Conservation (phyloP, 2,113 vertebrate genomes). For the Hippocampus comes region DNA sequence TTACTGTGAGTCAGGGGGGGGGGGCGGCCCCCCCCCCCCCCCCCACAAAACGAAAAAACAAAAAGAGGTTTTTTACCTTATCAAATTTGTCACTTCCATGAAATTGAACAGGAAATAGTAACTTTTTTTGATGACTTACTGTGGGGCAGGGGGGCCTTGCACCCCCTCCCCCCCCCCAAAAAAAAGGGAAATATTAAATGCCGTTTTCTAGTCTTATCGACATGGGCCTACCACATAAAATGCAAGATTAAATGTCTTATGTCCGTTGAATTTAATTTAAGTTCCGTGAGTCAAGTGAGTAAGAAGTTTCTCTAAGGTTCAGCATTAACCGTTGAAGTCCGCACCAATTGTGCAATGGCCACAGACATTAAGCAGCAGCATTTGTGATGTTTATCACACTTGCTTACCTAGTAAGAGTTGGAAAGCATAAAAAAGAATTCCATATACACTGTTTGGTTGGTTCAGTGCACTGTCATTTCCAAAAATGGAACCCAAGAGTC, state of each 20-base stretch:
- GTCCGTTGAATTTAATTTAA: constrained; percentile 1
- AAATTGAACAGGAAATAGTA: too few relatives aligned
- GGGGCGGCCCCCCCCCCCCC: too few relatives aligned
- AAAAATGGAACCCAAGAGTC: constrained; percentile 96
- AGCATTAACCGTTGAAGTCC: constrained; percentile 17
- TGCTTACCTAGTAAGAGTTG: constrained; percentile 96
- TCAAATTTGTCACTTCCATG: not conserved
- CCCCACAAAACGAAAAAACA: too few relatives aligned
- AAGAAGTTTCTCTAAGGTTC: constrained; percentile 20
- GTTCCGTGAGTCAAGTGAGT: constrained; percentile 17
- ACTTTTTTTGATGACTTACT: not conserved
- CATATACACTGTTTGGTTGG: constrained; percentile 98
- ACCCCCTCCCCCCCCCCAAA: too few relatives aligned
- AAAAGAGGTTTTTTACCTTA: too few relatives aligned
- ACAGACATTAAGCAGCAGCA: not conserved
- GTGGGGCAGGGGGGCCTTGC: too few relatives aligned
- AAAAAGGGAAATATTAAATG: not conserved
- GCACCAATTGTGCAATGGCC: constrained; percentile 2
- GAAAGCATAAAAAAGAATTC: constrained; percentile 96
- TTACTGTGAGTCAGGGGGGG: too few relatives aligned
- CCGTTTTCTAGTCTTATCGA: not conserved
- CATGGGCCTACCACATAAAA: not conserved
- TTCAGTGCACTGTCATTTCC: constrained; percentile 97
- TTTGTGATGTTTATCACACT: constrained; percentile 1
- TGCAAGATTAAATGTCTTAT: not conserved